Conservation (phyloP, 1,140 invertebrate genomes). For the Metaphire vulgaris region DNA sequence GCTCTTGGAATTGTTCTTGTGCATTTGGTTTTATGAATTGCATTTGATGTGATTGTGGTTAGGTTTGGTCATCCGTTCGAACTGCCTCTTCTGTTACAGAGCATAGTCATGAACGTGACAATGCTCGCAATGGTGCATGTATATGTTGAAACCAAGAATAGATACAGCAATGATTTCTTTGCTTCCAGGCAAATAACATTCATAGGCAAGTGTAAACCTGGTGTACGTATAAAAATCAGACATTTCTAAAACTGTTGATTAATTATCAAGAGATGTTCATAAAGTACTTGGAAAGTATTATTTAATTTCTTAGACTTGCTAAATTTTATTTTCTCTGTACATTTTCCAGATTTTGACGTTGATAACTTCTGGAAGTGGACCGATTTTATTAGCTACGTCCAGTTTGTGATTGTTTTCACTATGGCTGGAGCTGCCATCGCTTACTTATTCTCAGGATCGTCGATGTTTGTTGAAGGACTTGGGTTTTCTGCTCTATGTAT, state of each 20-base stretch:
- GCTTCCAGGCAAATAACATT: too few species aligned
- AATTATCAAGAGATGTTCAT: neutral
- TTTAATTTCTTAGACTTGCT: neutral
- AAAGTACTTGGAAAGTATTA: neutral
- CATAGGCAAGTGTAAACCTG: too few species aligned
- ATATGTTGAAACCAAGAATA: slow-evolving; percentile 69
- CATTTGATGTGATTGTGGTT: slow-evolving; percentile 38
- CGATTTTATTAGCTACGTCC: slow-evolving; percentile 28
- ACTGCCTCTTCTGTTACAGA: slow-evolving; percentile 86
- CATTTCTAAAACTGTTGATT: neutral
- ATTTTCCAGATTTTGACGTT: slow-evolving; percentile 26
- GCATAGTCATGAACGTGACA: slow-evolving; percentile 90
- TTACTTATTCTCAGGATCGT: neutral
- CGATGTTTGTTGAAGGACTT: neutral
- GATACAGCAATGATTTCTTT: too few species aligned
- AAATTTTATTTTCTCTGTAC: slow-evolving; percentile 16
- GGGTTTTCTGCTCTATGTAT: neutral
- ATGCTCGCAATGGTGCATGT: slow-evolving; percentile 94
- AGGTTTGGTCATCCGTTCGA: slow-evolving; percentile 98
- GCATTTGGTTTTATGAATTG: too few species aligned
- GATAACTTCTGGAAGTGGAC: slow-evolving; percentile 32
- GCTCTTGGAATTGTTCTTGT: too few species aligned
- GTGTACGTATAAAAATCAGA: too few species aligned
- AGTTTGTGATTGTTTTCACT: slow-evolving; percentile 25
- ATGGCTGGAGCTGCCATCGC: neutral